Percentiles rank a stretch among this genome's conserved stretches.
These are phyloP conservation scores for Zaprionus taronus DNA, from an alignment of 1,140 invertebrate species.

Conservation along the genomic window DNA sequence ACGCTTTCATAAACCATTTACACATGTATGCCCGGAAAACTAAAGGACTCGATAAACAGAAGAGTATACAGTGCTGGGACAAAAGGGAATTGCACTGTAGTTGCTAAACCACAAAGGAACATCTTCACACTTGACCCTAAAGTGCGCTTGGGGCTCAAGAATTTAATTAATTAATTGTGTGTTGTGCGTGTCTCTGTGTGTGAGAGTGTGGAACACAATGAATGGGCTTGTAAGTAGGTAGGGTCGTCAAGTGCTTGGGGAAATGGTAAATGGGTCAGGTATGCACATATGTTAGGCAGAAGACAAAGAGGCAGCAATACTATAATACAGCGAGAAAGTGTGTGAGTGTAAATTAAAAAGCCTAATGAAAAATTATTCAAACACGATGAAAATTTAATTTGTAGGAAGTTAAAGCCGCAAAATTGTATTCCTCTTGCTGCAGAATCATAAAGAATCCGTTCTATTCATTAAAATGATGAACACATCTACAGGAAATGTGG, in stretches of 20 bases:
- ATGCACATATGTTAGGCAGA: neutral
- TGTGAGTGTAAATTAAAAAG: neutral
- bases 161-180: conserved; percentile 81
- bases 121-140: conserved; percentile 70
- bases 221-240: conserved; percentile 12
- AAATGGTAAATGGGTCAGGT: conserved; percentile 57
- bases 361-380: neutral
- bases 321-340: neutral
- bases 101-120: conserved; percentile 53
- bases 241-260: conserved; percentile 9
- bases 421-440: neutral
- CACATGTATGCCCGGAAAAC: neutral
- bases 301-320: neutral
- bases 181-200: conserved; percentile 10
- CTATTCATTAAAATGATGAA: conserved; percentile 8
- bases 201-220: conserved; percentile 44
- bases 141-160: conserved; percentile 60
- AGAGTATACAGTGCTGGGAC: conserved; percentile 13
- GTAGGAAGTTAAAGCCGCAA: neutral
- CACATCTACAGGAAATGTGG: conserved; percentile 52
- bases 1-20: neutral
- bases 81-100: conserved; percentile 19
- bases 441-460: neutral
- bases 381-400: conserved; percentile 3
- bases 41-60: neutral